Evolutionary conservation across 2,113 vertebrate genomes (phyloP).

Genomic region (Daboia siamensis): DNA sequence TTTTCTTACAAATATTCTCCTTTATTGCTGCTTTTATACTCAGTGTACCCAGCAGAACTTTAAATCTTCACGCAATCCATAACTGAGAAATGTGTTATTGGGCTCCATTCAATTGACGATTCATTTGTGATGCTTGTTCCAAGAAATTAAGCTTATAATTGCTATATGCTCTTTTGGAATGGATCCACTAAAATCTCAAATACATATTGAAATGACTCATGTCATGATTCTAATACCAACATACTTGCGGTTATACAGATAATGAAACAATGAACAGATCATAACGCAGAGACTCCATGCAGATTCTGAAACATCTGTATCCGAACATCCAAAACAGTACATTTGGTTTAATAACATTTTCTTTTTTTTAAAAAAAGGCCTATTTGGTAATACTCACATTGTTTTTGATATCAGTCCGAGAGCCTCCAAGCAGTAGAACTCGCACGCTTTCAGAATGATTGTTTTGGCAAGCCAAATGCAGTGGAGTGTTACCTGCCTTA

Average conservation of each 20-base stretch:
- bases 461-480: conserved; percentile 96
- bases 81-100: neutral
- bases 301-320: neutral
- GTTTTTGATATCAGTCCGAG: conserved; percentile 89
- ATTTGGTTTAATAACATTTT: conserved; percentile 74
- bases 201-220: neutral
- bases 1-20: too few relatives aligned
- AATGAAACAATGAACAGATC: neutral
- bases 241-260: neutral
- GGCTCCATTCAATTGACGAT: neutral
- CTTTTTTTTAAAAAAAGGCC: conserved; percentile 63
- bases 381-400: conserved; percentile 74
- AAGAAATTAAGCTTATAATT: neutral
- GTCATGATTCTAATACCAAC: neutral
- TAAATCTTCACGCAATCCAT: neutral
- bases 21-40: too few relatives aligned
- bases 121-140: neutral
- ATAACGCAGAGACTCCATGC: neutral
- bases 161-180: neutral
- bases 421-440: conserved; percentile 87
- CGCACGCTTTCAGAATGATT: conserved; percentile 89
- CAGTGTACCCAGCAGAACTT: neutral
- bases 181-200: neutral
- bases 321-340: neutral
- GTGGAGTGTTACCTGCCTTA: conserved; percentile 91